These are phyloP conservation scores for Mesorhabditis spiculigera DNA, from an alignment of 2,888 invertebrate species.

Conservation along the genomic window DNA sequence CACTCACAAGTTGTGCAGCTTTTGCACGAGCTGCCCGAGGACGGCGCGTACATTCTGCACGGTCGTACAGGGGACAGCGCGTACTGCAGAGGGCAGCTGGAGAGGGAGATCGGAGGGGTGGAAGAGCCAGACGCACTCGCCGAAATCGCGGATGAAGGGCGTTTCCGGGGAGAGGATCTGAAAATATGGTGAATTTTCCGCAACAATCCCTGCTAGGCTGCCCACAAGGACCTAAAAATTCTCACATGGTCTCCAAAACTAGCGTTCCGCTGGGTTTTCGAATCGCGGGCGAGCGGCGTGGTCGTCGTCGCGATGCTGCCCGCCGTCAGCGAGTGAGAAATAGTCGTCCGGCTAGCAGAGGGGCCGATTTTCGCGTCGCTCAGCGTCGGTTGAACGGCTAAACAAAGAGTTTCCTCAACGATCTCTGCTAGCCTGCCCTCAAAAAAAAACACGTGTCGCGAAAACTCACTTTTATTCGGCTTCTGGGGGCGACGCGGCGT, in stretches of 20 bases:
- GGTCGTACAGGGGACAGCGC: conserved; percentile 38
- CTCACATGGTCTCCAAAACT: conserved; percentile 17
- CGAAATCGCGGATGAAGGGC: background rate
- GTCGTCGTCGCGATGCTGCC: conserved; percentile 11
- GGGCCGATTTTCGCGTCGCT: background rate
- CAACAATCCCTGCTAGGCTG: too few species aligned
- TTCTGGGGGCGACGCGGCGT: too few species aligned
- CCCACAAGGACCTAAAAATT: background rate
- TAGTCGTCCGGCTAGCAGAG: background rate
- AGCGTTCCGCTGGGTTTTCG: conserved; percentile 14
- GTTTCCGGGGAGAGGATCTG: conserved; percentile 4
- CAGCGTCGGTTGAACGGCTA: background rate
- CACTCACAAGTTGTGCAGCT: conserved; percentile 54
- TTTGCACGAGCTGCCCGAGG: conserved; percentile 40
- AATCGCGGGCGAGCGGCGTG: background rate
- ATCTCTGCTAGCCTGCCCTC: too few species aligned
- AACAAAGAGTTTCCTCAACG: too few species aligned
- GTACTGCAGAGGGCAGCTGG: conserved; percentile 17
- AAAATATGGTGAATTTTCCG: background rate
- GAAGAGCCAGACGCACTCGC: conserved; percentile 25
- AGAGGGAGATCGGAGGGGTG: conserved; percentile 23
- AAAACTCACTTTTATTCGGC: too few species aligned
- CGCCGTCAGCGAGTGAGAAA: conserved; percentile 16
- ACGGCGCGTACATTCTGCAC: conserved; percentile 33
- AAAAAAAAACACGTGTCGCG: too few species aligned